Conservation (phyloP, 2,797 vertebrate genomes). For the Tangara arthus region DNA sequence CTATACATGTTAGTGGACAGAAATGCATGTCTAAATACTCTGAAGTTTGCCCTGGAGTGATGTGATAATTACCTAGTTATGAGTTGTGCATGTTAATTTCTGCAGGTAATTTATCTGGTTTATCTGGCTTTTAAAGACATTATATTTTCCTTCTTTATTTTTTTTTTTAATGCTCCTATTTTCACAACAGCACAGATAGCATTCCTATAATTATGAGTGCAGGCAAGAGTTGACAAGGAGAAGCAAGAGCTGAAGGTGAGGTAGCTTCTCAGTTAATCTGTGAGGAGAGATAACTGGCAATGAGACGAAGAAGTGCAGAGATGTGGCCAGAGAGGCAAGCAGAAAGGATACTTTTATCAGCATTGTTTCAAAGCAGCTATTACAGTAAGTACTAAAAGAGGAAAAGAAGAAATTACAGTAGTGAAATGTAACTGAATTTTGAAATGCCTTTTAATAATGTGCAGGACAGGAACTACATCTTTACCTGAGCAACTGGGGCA, state of each 20-base stretch:
- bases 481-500: background rate
- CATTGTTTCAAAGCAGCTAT: slow-evolving; percentile 15
- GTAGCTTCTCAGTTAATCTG: background rate
- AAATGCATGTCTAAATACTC: slow-evolving; percentile 5
- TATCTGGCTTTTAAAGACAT: slow-evolving; percentile 26
- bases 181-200: slow-evolving; percentile 19
- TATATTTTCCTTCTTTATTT: background rate
- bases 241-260: slow-evolving; percentile 26
- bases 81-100: slow-evolving; percentile 9
- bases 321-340: background rate
- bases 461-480: background rate
- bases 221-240: slow-evolving; percentile 19
- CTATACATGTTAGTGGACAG: slow-evolving; percentile 8
- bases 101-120: slow-evolving; percentile 40
- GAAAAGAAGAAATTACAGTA: background rate
- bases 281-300: background rate
- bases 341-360: slow-evolving; percentile 16
- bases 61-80: slow-evolving; percentile 11
- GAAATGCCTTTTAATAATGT: background rate
- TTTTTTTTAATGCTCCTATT: background rate
- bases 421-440: background rate
- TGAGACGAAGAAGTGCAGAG: background rate
- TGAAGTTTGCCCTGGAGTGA: slow-evolving; percentile 24
- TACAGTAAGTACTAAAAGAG: slow-evolving; percentile 34
- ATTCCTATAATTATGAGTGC: background rate